Conservation (phyloP, 2,113 vertebrate species). For the Colaptes auratus region DNA sequence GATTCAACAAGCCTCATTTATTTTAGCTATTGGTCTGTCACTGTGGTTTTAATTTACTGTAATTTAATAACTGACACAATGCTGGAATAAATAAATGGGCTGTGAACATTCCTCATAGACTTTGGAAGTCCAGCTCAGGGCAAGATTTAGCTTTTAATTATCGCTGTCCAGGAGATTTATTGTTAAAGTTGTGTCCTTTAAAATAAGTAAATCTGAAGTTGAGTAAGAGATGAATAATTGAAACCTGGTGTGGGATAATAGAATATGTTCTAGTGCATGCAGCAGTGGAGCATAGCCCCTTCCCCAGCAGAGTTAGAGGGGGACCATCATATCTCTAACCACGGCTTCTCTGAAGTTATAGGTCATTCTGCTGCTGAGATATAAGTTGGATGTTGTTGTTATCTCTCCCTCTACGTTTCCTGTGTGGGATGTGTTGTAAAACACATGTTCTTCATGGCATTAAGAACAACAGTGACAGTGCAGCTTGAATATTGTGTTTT, state of each 20-base stretch:
- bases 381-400: background rate
- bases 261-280: background rate
- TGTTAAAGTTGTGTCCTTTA: slow-evolving; percentile 42
- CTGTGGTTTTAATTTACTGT: slow-evolving; percentile 65
- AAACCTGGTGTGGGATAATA: slow-evolving; percentile 28
- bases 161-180: slow-evolving; percentile 49
- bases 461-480: background rate
- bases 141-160: slow-evolving; percentile 60
- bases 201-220: slow-evolving; percentile 47
- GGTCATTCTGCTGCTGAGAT: background rate
- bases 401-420: background rate
- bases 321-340: background rate
- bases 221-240: slow-evolving; percentile 48
- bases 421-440: background rate
- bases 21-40: slow-evolving; percentile 57
- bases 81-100: slow-evolving; percentile 58
- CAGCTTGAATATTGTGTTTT: too few relatives aligned
- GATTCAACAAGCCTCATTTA: slow-evolving; percentile 43
- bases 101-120: slow-evolving; percentile 49
- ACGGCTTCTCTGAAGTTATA: background rate
- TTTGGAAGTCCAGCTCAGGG: slow-evolving; percentile 41
- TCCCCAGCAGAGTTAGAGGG: background rate
- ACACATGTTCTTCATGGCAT: fast-evolving
- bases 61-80: slow-evolving; percentile 58
- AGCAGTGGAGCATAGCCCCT: background rate